These are phyloP conservation scores for Nephotettix cincticeps DNA, from an alignment of 1,140 invertebrate genomes.

Conservation along the genomic window DNA sequence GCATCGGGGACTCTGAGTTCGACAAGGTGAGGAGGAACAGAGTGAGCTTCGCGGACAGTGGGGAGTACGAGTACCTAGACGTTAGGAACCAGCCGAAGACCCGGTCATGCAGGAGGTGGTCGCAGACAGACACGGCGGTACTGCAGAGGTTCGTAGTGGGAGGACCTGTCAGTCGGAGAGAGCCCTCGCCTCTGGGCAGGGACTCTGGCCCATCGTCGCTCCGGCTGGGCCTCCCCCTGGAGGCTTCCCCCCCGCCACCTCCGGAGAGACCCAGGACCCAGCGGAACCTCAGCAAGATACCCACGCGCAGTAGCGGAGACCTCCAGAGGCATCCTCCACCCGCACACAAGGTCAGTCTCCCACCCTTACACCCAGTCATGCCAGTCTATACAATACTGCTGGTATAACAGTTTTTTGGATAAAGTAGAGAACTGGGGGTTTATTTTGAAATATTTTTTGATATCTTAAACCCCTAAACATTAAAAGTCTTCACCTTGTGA, in stretches of 20 bases:
- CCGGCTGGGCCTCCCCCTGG: not conserved
- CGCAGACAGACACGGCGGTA: constrained; percentile 35
- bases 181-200: constrained; percentile 42
- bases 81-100: constrained; percentile 38
- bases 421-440: no score
- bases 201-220: constrained; percentile 31
- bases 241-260: constrained; percentile 28
- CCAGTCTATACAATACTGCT: no score
- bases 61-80: not conserved
- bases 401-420: no score
- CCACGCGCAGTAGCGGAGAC: constrained; percentile 45
- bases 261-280: constrained; percentile 49
- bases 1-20: constrained; percentile 11
- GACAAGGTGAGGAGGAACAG: constrained; percentile 9
- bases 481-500: no score
- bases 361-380: no score
- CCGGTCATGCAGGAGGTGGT: constrained; percentile 40
- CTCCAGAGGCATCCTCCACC: constrained; percentile 47
- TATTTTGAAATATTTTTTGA: no score
- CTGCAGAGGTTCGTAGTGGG: constrained; percentile 30
- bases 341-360: constrained; percentile 34
- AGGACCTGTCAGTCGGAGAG: not conserved
- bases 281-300: constrained; percentile 34
- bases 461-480: no score
- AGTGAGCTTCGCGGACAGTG: not conserved